Conservation (phyloP, 2,888 invertebrate species). For the Caenorhabditis sp. region DNA sequence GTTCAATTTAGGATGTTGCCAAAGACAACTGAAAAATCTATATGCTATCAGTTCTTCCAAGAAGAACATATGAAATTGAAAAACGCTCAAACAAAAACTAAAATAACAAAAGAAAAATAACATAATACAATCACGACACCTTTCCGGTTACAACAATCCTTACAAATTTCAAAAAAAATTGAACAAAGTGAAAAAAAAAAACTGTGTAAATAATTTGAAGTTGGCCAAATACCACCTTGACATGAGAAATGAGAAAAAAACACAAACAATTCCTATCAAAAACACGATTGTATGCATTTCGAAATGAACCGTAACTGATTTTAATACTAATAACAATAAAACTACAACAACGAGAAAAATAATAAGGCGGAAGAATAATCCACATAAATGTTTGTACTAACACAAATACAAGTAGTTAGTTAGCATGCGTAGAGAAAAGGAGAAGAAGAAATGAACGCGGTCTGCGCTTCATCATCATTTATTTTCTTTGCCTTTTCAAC, state of each 20-base stretch:
- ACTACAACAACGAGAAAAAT: no score
- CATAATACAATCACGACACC: neutral
- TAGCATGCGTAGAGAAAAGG: neutral
- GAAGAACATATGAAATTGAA: no score
- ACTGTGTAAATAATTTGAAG: neutral
- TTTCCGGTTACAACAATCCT: neutral
- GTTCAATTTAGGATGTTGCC: no score
- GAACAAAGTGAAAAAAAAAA: neutral
- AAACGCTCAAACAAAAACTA: no score
- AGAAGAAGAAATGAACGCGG: neutral
- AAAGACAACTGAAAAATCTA: no score
- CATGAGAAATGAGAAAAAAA: neutral
- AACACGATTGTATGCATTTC: neutral
- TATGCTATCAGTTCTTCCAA: no score
- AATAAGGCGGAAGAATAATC: neutral
- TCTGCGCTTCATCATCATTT: neutral
- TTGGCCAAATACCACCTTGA: neutral
- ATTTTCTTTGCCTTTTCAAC: neutral
- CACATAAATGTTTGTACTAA: slow-evolving; percentile 1
- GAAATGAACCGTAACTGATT: slow-evolving; percentile 1
- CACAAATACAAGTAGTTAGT: neutral
- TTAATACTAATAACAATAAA: neutral
- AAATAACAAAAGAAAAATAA: neutral
- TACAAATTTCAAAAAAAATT: neutral
- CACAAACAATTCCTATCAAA: no score